Percentiles rank a stretch among this genome's conserved stretches.
Evolutionary conservation across 2,113 vertebrate species (phyloP).

Genomic region (Prochilodus magdalenae): DNA sequence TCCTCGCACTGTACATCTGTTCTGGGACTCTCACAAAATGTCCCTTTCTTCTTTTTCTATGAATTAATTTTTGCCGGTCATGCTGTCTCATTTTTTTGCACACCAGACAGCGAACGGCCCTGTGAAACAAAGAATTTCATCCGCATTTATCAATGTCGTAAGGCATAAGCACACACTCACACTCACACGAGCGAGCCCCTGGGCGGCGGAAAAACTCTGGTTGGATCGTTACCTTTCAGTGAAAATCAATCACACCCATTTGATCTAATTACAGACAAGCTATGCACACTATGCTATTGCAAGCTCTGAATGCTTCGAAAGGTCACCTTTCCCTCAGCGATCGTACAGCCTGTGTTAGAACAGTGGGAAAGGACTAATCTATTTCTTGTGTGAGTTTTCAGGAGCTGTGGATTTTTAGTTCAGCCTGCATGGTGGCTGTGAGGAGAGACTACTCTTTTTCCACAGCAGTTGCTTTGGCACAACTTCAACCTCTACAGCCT

Average conservation of each 20-base stretch:
- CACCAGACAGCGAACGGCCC: neutral
- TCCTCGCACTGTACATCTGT: no score
- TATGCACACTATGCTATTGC: constrained; percentile 42
- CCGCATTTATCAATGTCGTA: constrained; percentile 49
- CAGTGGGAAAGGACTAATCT: constrained; percentile 8
- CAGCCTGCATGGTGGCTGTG: neutral
- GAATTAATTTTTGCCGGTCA: constrained; percentile 9
- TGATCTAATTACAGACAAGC: constrained; percentile 52
- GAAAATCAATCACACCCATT: constrained; percentile 51
- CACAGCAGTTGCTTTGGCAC: neutral
- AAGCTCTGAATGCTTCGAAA: constrained; percentile 40
- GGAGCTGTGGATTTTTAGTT: neutral
- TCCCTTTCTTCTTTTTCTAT: neutral
- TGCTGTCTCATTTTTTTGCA: neutral
- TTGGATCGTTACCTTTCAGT: constrained; percentile 43
- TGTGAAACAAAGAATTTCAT: constrained; percentile 37
- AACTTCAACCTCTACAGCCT: neutral
- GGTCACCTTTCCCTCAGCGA: constrained; percentile 29
- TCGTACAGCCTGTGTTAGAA: neutral
- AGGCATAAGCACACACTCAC: constrained; percentile 21
- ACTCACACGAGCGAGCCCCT: constrained; percentile 17
- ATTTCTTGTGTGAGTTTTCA: constrained; percentile 34
- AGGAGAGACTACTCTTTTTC: neutral
- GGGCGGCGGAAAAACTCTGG: neutral
- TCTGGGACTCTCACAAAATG: no score